Base-by-base conservation (phyloP, 2,797 vertebrate genomes). In the Syngnathus rostellatus region DNA sequence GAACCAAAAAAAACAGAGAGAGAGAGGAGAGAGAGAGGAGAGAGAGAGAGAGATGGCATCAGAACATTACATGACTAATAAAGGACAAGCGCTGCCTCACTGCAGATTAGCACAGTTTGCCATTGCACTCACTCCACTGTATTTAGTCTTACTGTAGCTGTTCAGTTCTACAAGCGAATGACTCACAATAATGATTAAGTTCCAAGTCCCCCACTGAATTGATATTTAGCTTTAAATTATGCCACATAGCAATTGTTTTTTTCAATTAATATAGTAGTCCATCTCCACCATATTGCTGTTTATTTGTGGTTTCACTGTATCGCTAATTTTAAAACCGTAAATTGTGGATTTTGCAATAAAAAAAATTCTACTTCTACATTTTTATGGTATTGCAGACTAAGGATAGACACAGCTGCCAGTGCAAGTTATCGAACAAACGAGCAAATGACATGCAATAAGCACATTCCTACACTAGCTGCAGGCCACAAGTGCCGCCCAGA, bases 1-100 rank as follows among this genome's bases (percentile, higher is more conserved):
- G 73, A 77, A 83, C 68, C 77, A 73, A 82, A 77, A 80, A 51
- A 16, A 64, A 23, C 9, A 6, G n/a, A 53, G 46, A 3, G 10
- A 11, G 21, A 3, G 21, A n/a, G 38, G 5, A 58, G 55, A 25
- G 8, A 25, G 21, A 58, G 21, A 65, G 62, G 63, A 62, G 39
- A 61, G 37, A 62, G 73, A 71, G 68, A 43, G 65, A 66, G 68
- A 64, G 64, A 59, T 81, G 77, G 82, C 80, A 81, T 55, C 7
- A 6, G 78, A 77, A 84, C 78, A 83, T 72, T 59, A 19, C 68
- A 73, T 81, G 82, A 87, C 78, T 83, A 85, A 86, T 57, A 75
- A 68, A 72, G 75, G 79, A 68, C 74, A 77, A 81, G 77, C 81
- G 37, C 62, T 37, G 9, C 1, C 11, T 65, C 19, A 7, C 50